Evolutionary conservation across 35 echinoderm and acorn worm species (phyloP), one percentile per base, ranked within the genome.

Genomic region (Chiridota heheva): DNA sequence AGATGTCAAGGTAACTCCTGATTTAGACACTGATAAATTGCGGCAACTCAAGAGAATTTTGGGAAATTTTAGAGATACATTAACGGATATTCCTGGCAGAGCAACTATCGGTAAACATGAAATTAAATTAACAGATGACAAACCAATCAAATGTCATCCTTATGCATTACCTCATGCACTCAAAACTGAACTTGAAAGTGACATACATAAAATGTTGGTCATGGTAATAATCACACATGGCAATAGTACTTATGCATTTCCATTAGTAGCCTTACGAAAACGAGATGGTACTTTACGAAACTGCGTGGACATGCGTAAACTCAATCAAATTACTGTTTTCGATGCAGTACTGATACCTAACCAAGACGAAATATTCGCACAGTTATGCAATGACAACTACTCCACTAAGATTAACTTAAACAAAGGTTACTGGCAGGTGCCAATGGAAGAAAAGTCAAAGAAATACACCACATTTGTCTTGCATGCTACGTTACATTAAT

Each of bases 371-470:
- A 78, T 88, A 55, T 88, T 88, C 56, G 40, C 85, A 10, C 36
- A 63, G 33, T 58, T 87, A 20, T 4, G 51, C 7, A 7, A 69
- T 7, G 85, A 42, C 30, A 12, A 8, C 18, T 81, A 64, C 27
- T 87, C 82, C 40, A 61, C 33, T 69, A 87, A 87, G 75, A 82
- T 87, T 28, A 76, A 87, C 42, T 42, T 87, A 29, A 68, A 18
- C 44, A 87, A 87, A 38, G 85, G 85, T 3, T 87, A 87, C 43
- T 87, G 85, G 85, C 85, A 87, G 62, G 42, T 87, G 5, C 85
- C 85, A 37, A 43, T 87, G 37, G 34, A 67, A 34, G 59, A 67
- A 20, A 39, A 63, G 2, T 36, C 76, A 7, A 82, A 66, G 42
- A 28, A 63, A 68, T 42, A 31, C 36, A 81, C 76, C 16, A 32